These are phyloP conservation scores for Sebastes kiyomatsui DNA, from an alignment of 2,797 vertebrate genomes.

Conservation along the genomic window DNA sequence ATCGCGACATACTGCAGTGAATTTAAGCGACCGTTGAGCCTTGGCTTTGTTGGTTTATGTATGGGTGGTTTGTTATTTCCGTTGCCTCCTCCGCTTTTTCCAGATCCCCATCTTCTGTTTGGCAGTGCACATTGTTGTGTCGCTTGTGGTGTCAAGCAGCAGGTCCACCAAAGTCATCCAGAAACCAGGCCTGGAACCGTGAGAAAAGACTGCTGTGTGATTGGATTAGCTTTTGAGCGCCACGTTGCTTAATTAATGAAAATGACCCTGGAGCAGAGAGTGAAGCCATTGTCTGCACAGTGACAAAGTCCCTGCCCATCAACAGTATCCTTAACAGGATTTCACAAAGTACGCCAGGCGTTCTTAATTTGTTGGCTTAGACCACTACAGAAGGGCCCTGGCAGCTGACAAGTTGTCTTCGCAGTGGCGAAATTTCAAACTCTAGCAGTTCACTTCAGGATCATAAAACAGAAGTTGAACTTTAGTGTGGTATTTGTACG, in stretches of 20 bases:
- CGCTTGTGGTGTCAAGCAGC: slow-evolving; percentile 58
- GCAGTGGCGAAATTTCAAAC: slow-evolving; percentile 46
- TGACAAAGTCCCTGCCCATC: slow-evolving; percentile 75
- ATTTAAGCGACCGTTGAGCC: slow-evolving; percentile 12
- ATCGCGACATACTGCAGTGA: slow-evolving; percentile 23
- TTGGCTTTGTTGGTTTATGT: slow-evolving; percentile 48
- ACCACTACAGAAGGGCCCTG: slow-evolving; percentile 43
- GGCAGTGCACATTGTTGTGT: slow-evolving; percentile 62
- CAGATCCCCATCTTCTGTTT: slow-evolving; percentile 45
- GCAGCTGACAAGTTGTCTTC: slow-evolving; percentile 55
- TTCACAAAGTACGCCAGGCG: slow-evolving; percentile 76
- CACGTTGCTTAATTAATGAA: slow-evolving; percentile 82
- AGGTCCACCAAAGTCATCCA: slow-evolving; percentile 68
- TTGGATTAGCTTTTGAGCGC: slow-evolving; percentile 81
- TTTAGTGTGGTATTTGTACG: slow-evolving; percentile 49
- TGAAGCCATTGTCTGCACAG: slow-evolving; percentile 72
- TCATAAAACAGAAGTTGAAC: slow-evolving; percentile 38
- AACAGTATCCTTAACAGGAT: slow-evolving; percentile 80
- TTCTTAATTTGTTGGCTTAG: slow-evolving; percentile 79
- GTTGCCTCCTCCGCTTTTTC: slow-evolving; percentile 30
- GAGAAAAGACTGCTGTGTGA: slow-evolving; percentile 78
- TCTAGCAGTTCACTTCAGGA: slow-evolving; percentile 31
- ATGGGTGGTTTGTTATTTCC: slow-evolving; percentile 59
- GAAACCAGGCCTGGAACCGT: slow-evolving; percentile 70
- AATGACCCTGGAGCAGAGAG: slow-evolving; percentile 76